These are phyloP conservation scores for Ditylenchus weischeri DNA, from an alignment of 2,888 invertebrate genomes.

Conservation along the genomic window DNA sequence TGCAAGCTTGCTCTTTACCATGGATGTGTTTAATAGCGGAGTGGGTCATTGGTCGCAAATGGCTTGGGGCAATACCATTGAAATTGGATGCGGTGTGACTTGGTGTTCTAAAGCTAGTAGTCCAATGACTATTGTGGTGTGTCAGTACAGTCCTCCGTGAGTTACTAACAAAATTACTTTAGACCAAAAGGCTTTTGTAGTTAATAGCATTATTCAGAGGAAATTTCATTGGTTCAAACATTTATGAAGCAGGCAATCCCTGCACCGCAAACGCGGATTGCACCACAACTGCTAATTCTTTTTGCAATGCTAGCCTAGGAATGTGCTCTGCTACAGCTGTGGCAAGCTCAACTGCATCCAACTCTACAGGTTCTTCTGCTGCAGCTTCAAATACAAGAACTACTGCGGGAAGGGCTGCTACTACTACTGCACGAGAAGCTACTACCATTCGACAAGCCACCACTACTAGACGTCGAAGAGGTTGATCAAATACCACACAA, in stretches of 20 bases:
- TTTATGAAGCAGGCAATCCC: conserved; percentile 11
- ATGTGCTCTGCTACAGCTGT: not conserved
- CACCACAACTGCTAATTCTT: not conserved
- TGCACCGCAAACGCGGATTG: conserved; percentile 1
- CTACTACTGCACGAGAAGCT: too few relatives aligned
- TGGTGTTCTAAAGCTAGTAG: not conserved
- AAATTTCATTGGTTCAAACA: not conserved
- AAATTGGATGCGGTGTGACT: conserved; percentile 3
- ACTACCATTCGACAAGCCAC: too few relatives aligned
- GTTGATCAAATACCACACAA: too few relatives aligned
- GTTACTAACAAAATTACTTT: not conserved
- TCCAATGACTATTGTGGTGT: conserved; percentile 1
- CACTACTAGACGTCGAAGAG: too few relatives aligned
- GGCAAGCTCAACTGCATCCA: too few relatives aligned
- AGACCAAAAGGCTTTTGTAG: too few relatives aligned
- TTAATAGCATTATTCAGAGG: not conserved
- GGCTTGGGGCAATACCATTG: not conserved
- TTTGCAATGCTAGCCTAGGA: conserved; percentile 4
- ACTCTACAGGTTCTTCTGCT: too few relatives aligned
- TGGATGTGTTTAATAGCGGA: not conserved
- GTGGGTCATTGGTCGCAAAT: conserved; percentile 3
- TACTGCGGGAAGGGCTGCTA: too few relatives aligned
- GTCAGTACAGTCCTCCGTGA: not conserved
- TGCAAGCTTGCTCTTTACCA: not conserved
- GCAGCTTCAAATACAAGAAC: too few relatives aligned